A percentile compares a stretch with the other conserved stretches of the same genome.
Conservation (phyloP, 2,888 invertebrate genomes). For the Deilephila porcellus region DNA sequence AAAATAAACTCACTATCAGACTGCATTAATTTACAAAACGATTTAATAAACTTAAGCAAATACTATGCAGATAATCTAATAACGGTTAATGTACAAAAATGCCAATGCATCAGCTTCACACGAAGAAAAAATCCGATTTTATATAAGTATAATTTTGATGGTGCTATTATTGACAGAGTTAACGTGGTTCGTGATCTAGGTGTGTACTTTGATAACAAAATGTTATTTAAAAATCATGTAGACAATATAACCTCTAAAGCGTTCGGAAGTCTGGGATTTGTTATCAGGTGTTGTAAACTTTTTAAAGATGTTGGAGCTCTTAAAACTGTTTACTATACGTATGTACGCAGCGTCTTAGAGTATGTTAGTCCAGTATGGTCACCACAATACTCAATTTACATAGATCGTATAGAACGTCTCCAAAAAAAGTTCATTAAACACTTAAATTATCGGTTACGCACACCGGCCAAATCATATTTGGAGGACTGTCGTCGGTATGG, state of each 20-base stretch:
- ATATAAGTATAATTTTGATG: not conserved
- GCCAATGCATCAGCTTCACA: not conserved
- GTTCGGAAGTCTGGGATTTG: not conserved
- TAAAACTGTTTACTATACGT: not conserved
- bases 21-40: not conserved
- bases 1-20: not conserved
- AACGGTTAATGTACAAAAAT: not conserved
- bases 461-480: too few species aligned
- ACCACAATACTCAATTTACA: too few species aligned
- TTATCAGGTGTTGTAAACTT: not conserved
- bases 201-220: not conserved
- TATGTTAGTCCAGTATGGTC: not conserved
- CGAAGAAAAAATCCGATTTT: not conserved
- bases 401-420: too few species aligned
- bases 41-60: not conserved
- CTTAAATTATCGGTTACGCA: too few species aligned
- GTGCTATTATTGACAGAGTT: not conserved
- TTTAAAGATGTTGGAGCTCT: not conserved
- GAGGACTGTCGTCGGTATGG: too few species aligned
- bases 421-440: too few species aligned
- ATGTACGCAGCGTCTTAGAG: not conserved
- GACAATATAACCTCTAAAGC: not conserved
- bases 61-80: not conserved
- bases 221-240: not conserved
- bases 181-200: not conserved